Conservation (phyloP, 1,140 invertebrate genomes). For the Drosophila nikananu region DNA sequence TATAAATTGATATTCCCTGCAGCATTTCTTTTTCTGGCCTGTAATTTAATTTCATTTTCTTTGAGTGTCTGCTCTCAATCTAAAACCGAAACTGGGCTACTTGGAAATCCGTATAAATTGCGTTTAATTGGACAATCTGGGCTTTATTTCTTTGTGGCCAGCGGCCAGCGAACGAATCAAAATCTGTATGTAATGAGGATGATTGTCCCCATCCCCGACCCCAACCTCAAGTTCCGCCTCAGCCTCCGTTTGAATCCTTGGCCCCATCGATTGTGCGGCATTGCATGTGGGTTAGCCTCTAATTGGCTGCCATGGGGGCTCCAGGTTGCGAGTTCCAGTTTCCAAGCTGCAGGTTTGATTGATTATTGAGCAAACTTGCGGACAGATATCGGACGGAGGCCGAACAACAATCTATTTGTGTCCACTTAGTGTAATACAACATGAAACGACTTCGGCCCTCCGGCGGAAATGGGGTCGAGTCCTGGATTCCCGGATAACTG, state of each 20-base stretch:
- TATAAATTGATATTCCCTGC: too few relatives aligned
- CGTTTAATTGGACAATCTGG: slow-evolving; percentile 82
- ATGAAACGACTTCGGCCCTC: slow-evolving; percentile 44
- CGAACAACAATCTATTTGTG: slow-evolving; percentile 78
- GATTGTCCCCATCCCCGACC: slow-evolving; percentile 3
- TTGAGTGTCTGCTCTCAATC: slow-evolving; percentile 30
- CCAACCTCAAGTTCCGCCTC: background rate
- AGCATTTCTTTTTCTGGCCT: background rate
- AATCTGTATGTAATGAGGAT: slow-evolving; percentile 70
- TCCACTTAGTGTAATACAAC: slow-evolving; percentile 80
- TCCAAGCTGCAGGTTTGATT: slow-evolving; percentile 67
- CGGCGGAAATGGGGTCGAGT: slow-evolving; percentile 46
- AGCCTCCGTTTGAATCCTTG: slow-evolving; percentile 29
- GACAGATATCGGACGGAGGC: slow-evolving; percentile 65
- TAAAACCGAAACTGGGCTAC: slow-evolving; percentile 46
- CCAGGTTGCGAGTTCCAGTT: slow-evolving; percentile 10
- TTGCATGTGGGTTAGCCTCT: slow-evolving; percentile 65
- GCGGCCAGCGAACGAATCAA: slow-evolving; percentile 47
- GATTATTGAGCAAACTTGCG: slow-evolving; percentile 83
- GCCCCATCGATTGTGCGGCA: slow-evolving; percentile 34
- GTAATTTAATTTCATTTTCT: background rate
- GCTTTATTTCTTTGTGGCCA: slow-evolving; percentile 76
- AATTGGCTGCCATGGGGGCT: slow-evolving; percentile 54
- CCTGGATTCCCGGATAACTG: slow-evolving; percentile 12
- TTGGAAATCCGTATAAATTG: slow-evolving; percentile 81